Base-by-base conservation (phyloP, 2,888 invertebrate species). In the Eristalis intricaria region DNA sequence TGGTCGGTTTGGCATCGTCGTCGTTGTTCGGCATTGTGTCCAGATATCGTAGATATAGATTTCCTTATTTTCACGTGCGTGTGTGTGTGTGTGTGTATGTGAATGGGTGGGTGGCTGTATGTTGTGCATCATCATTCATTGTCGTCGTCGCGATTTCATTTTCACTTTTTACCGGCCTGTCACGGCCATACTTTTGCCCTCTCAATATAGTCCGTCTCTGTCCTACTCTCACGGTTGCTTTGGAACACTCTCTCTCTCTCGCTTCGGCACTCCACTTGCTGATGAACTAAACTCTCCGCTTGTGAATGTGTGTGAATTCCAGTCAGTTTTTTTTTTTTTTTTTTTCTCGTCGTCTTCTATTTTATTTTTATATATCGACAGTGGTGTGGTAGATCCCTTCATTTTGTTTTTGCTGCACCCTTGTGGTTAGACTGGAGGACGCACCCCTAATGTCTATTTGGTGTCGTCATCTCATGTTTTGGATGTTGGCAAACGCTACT, bases 121-220 rank as follows among this genome's bases (percentile, higher is more conserved):
- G 32, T 19, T 63, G 29, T 63, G 63, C 63, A 29, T 63, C 32
- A 29, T 29, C 15, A 32, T 63, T 32, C 63, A 32, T 63, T 77
- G 69, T 68, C 5, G 74, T 75, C 66, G 83, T 83, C 66, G 83
- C 83, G 83, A 83, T 63, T 86, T 79, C 86, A 79, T 86, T 86
- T 86, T 86, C 86, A 86, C 86, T 86, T 86, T 86, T 86, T 86
- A 83, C 86, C 86, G 86, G 86, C 86, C 79, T 83, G 74, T 70
- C 86, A 78, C 65, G 69, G 69, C 76, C 63, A 29, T 60, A 60
- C 60, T 73, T 40, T 40, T 71, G 65, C 43, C 5, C 11, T 1
- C 29, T 50, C 29, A 26, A 26, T 26, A 26, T 26, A 1, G 32
- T 32, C 29, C 29, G 10, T 32, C 32, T 66, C 50, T n/a, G 2